These are phyloP conservation scores for Pterocles burchelli DNA, from an alignment of 2,113 vertebrate species.

Conservation along the genomic window DNA sequence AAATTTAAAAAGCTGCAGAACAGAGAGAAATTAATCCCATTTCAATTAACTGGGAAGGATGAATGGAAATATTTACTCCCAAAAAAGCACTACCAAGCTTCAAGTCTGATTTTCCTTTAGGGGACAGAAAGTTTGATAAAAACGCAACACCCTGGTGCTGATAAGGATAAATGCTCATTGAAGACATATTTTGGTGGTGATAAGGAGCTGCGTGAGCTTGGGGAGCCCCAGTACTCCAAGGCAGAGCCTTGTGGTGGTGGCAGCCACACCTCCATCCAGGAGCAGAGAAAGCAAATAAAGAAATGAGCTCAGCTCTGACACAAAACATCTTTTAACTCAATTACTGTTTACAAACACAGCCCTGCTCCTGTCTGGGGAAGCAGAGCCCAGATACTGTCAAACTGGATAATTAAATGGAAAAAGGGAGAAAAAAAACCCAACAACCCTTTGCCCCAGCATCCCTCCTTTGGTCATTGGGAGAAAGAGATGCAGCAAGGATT, in stretches of 20 bases:
- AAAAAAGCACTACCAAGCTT: constrained; percentile 15
- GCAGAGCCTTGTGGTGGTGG: neutral
- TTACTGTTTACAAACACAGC: constrained; percentile 52
- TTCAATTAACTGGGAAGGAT: constrained; percentile 13
- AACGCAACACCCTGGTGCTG: constrained; percentile 8
- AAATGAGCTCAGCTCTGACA: constrained; percentile 29
- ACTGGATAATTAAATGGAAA: constrained; percentile 12
- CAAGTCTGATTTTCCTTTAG: constrained; percentile 38
- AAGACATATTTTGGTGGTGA: neutral
- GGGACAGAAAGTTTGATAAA: constrained; percentile 50
- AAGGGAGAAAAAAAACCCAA: neutral
- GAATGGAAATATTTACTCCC: constrained; percentile 30
- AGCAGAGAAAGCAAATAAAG: neutral
- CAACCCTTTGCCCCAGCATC: neutral
- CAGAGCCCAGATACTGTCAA: constrained; percentile 62
- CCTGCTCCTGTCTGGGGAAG: constrained; percentile 28
- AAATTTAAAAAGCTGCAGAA: neutral
- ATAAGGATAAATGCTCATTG: neutral
- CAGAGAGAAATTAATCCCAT: neutral
- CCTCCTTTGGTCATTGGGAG: neutral
- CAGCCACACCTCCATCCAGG: accelerated
- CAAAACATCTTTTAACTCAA: constrained; percentile 56
- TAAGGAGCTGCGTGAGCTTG: constrained; percentile 45
- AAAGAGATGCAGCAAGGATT: neutral
- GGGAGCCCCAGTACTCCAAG: neutral